Conservation (phyloP, 2,888 invertebrate genomes). For the Tenodera sinensis region DNA sequence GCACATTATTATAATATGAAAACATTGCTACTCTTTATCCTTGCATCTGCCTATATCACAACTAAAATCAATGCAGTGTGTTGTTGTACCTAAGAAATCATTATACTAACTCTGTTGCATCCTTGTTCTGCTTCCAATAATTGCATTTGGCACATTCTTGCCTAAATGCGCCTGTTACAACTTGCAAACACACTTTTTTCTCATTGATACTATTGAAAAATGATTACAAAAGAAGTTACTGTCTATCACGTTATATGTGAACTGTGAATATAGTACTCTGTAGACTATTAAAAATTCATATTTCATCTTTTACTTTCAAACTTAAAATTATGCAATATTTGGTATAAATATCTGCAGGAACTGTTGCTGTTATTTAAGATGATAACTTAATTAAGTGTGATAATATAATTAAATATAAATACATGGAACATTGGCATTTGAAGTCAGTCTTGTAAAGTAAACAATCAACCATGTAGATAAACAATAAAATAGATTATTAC, state of each 20-base stretch:
- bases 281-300: conserved; percentile 22
- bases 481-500: background rate
- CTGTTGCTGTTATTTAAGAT: conserved; percentile 32
- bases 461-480: conserved; percentile 25
- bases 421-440: conserved; percentile 34
- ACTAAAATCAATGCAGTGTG: background rate
- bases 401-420: conserved; percentile 33
- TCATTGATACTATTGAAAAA: conserved; percentile 1
- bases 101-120: background rate
- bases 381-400: conserved; percentile 30
- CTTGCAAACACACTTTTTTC: background rate
- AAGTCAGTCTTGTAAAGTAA: conserved; percentile 35
- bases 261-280: conserved; percentile 23
- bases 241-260: conserved; percentile 7
- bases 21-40: background rate
- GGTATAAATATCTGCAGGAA: conserved; percentile 35
- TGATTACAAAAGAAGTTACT: conserved; percentile 19
- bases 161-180: background rate
- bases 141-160: conserved; percentile 8
- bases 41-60: background rate
- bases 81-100: background rate
- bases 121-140: background rate
- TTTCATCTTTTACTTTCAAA: conserved; percentile 27
- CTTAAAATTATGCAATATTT: conserved; percentile 34
- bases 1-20: background rate